These are phyloP conservation scores for human DNA, from an alignment of 2,113 vertebrate genomes.

Conservation along the genomic window GRCh38 chr2:1103501-1104000, in stretches of 20 bases:
- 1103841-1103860: background rate
- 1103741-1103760: background rate
- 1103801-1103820: background rate
- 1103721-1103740: background rate
- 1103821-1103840: too few relatives aligned
- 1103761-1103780: background rate
- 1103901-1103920: background rate
- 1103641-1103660: too few relatives aligned
- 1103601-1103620: too few relatives aligned
- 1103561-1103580: too few relatives aligned
- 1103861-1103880: background rate
- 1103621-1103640: rapidly evolving
- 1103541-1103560: too few relatives aligned
- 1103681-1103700: background rate
- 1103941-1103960: background rate
- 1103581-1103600: too few relatives aligned
- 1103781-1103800: background rate
- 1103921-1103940: background rate
- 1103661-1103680: too few relatives aligned
- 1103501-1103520: too few relatives aligned
- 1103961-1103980: background rate
- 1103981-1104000: background rate
- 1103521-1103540: too few relatives aligned
- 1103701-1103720: background rate
- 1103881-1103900: background rate